phyloP scores from a whole-genome alignment of 2,797 vertebrate genomes.

The Siniperca scherzeri region DNA sequence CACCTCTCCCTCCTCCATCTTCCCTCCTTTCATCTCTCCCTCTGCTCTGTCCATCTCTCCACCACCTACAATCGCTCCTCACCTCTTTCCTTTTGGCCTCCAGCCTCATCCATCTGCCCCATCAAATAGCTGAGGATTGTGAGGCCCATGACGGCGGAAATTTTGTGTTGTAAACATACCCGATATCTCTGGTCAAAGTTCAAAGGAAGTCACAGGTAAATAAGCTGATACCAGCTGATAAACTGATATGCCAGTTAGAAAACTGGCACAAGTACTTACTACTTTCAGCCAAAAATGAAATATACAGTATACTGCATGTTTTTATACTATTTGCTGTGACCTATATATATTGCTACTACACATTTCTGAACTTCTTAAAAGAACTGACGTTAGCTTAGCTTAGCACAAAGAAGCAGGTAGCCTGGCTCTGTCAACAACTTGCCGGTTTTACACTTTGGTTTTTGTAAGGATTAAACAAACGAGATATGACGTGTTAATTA shows the following conservation, averaged over 20 bases:
- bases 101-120: constrained; percentile 54
- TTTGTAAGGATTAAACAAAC: too few relatives aligned
- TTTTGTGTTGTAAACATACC: background rate
- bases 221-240: too few relatives aligned
- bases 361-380: background rate
- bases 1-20: constrained; percentile 58
- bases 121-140: constrained; percentile 32
- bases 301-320: background rate
- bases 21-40: constrained; percentile 50
- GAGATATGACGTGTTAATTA: too few relatives aligned
- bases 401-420: background rate
- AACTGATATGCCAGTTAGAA: background rate
- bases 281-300: background rate
- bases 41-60: constrained; percentile 44
- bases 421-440: background rate
- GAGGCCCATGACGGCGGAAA: background rate
- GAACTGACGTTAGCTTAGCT: background rate
- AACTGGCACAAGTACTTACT: background rate
- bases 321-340: background rate
- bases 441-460: too few relatives aligned
- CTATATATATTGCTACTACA: background rate
- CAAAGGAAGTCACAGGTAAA: too few relatives aligned
- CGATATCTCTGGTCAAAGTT: background rate
- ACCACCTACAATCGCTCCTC: constrained; percentile 44
- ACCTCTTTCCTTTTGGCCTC: constrained; percentile 54